Evolutionary conservation across 2,888 invertebrate species (phyloP).

Genomic region (Agrilus mali): DNA sequence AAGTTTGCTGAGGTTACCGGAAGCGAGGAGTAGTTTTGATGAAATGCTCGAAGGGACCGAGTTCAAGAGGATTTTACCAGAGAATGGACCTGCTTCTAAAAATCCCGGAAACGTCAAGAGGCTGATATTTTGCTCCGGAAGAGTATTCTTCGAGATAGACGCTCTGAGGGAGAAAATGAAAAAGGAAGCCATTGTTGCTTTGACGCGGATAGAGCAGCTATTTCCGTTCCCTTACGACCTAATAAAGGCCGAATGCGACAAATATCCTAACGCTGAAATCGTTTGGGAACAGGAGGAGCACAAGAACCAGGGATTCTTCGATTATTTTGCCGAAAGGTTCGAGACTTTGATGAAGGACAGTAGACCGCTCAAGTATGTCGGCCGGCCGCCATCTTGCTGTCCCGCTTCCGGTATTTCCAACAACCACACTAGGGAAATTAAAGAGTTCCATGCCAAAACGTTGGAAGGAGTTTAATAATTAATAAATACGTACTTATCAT

Average conservation of each 20-base stretch:
- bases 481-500: no score
- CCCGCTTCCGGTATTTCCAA: background rate
- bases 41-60: conserved; percentile 79
- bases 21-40: conserved; percentile 87
- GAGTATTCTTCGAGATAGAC: conserved; percentile 80
- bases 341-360: conserved; percentile 1
- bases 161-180: conserved; percentile 63
- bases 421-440: background rate
- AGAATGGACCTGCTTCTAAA: conserved; percentile 52
- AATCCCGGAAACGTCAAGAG: conserved; percentile 62
- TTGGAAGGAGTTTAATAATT: no score
- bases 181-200: conserved; percentile 62
- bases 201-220: conserved; percentile 80
- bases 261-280: conserved; percentile 73
- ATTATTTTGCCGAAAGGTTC: conserved; percentile 61
- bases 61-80: conserved; percentile 71
- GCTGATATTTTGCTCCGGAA: conserved; percentile 80
- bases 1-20: conserved; percentile 88
- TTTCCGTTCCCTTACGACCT: conserved; percentile 92
- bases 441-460: no score
- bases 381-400: background rate
- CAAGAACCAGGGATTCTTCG: conserved; percentile 88
- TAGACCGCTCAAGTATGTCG: background rate
- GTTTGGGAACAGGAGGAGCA: conserved; percentile 90
- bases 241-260: conserved; percentile 66